A percentile compares a stretch with the other conserved stretches of the same genome.
phyloP scores from a whole-genome alignment of 2,888 invertebrate genomes.

The Ornithoptera alexandrae region DNA sequence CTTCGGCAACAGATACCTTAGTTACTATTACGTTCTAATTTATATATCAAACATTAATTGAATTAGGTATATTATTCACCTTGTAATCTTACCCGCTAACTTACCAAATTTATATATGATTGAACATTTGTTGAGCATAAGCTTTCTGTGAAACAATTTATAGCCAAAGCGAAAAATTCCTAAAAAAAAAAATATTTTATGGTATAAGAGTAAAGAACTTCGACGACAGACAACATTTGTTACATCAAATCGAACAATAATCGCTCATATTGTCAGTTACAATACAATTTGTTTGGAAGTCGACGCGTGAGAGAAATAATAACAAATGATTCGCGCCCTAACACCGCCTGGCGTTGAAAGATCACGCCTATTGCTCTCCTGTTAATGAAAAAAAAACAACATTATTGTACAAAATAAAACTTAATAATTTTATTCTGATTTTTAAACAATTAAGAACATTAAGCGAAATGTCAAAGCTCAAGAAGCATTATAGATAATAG shows the following conservation, averaged over 20 bases:
- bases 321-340: conserved; percentile 79
- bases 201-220: conserved; percentile 22
- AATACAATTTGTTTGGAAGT: conserved; percentile 78
- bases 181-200: neutral
- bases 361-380: conserved; percentile 77
- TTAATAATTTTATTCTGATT: conserved; percentile 23
- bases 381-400: conserved; percentile 70
- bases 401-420: conserved; percentile 34
- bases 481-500: too few species aligned
- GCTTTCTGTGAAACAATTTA: neutral
- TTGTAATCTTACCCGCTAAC: too few species aligned
- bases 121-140: too few species aligned
- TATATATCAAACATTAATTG: neutral
- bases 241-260: conserved; percentile 72
- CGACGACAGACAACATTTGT: conserved; percentile 52
- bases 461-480: neutral
- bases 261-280: conserved; percentile 79
- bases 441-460: conserved; percentile 5
- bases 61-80: too few species aligned
- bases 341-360: conserved; percentile 79
- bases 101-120: too few species aligned
- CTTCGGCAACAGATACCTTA: neutral
- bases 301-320: conserved; percentile 78
- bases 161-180: neutral
- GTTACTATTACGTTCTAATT: neutral